Conservation (phyloP, 2,888 invertebrate genomes). For the Archaeoteleia sp. region DNA sequence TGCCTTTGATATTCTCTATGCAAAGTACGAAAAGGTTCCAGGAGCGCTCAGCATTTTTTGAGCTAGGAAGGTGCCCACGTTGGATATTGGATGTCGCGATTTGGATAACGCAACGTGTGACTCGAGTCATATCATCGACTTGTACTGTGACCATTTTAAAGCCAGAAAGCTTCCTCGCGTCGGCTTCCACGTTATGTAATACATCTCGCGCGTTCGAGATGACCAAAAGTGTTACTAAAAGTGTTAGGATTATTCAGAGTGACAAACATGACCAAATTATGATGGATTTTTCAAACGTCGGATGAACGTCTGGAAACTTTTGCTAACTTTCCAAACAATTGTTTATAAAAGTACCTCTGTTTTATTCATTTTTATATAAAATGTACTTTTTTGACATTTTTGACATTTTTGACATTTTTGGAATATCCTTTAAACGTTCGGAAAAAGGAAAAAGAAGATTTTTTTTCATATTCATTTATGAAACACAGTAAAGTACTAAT, state of each 20-base stretch:
- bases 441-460: no score
- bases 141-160: conserved; percentile 10
- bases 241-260: conserved; percentile 11
- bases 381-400: no score
- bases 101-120: not conserved
- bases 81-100: not conserved
- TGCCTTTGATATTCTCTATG: conserved; percentile 21
- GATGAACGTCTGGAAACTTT: no score
- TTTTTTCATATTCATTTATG: no score
- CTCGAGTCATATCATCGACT: conserved; percentile 14
- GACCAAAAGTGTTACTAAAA: conserved; percentile 8
- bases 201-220: not conserved
- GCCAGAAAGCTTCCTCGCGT: conserved; percentile 1
- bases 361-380: no score
- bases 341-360: no score
- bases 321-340: no score
- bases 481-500: no score
- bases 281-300: not conserved
- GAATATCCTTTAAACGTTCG: no score
- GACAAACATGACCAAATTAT: no score
- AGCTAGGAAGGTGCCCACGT: not conserved
- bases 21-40: conserved; percentile 19
- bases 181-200: conserved; percentile 25
- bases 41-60: conserved; percentile 11
- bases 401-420: no score